Evolutionary conservation across 2,113 vertebrate genomes (phyloP).

Genomic region (Aleadryas rufinucha): DNA sequence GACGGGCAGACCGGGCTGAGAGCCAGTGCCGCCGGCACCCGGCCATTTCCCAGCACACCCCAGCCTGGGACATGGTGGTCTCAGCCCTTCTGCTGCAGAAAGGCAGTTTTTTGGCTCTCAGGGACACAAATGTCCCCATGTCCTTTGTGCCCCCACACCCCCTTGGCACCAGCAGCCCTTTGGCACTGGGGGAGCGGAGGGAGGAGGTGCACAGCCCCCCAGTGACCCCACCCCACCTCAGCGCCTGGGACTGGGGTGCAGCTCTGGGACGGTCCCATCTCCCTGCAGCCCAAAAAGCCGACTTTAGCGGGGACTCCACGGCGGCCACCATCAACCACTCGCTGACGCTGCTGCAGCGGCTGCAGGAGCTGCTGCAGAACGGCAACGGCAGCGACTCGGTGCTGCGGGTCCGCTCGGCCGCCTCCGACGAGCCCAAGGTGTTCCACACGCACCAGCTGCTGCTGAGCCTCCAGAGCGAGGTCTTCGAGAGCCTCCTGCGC

Average conservation of each 20-base stretch:
- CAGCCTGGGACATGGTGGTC: conserved; percentile 10
- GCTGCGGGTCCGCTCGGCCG: conserved; percentile 80
- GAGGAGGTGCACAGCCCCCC: neutral
- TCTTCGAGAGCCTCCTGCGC: conserved; percentile 80
- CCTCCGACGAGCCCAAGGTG: conserved; percentile 85
- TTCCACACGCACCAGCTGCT: conserved; percentile 85
- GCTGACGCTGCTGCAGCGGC: conserved; percentile 78
- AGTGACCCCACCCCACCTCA: rapidly evolving
- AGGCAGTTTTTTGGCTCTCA: neutral
- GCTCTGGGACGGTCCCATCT: neutral
- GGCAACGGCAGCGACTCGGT: conserved; percentile 86
- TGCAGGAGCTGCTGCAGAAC: conserved; percentile 83
- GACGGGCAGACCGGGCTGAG: neutral
- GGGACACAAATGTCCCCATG: neutral
- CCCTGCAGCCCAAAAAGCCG: conserved; percentile 74
- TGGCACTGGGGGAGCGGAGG: rapidly evolving
- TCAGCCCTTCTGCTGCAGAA: neutral
- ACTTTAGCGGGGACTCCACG: conserved; percentile 54
- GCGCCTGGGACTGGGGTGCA: neutral
- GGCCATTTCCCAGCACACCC: conserved; percentile 44
- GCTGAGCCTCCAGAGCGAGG: conserved; percentile 86
- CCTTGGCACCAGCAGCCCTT: neutral
- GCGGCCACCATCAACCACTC: conserved; percentile 83
- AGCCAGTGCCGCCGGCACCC: neutral
- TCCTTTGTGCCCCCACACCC: neutral